Evolutionary conservation across 2,888 invertebrate species (phyloP), one percentile per base, ranked within the genome.

Genomic region (Asteroscopus sphinx): DNA sequence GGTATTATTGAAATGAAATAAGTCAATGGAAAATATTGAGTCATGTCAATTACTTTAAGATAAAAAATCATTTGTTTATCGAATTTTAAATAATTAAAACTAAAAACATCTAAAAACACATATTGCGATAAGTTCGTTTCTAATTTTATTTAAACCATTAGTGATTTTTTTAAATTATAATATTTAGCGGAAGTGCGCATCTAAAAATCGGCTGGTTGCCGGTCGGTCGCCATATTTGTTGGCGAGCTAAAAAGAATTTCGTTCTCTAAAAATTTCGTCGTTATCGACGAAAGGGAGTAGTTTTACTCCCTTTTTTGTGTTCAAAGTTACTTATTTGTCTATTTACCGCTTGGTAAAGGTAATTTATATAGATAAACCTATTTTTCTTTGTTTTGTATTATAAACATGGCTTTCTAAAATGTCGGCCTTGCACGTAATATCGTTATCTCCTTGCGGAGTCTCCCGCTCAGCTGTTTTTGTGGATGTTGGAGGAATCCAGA

Each of bases 341-440:
- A 85, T 85, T 86, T 87, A 88, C 87, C 85, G 73, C 66, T 77
- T 79, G 87, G 87, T 89, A 90, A 87, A 88, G 79, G 73, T 65
- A 79, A 68, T 77, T 83, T 80, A 75, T 80, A 81, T 73, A 82
- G 77, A 71, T 84, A 78, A 81, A 80, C 77, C 77, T 85, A 88
- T 94, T 95, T 95, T 92, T 95, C 92, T 91, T 94, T 95, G 91
- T 93, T 89, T 91, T 90, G 89, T 87, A 90, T 90, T 89, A 95
- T 93, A 95, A 96, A 96, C 96, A 97, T 96, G 96, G 96, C 96
- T 96, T 96, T 95, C 95, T 97, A 96, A 96, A 95, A 97, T 97
- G 97, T 96, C 96, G 96, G 94, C 95, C 92, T 92, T 95, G 95
- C 95, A 95, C 93, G 93, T 95, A 95, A 90, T 91, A 91, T 94